Evolutionary conservation across 2,797 vertebrate genomes (phyloP).

Genomic region (Falco novaeseelandiae): DNA sequence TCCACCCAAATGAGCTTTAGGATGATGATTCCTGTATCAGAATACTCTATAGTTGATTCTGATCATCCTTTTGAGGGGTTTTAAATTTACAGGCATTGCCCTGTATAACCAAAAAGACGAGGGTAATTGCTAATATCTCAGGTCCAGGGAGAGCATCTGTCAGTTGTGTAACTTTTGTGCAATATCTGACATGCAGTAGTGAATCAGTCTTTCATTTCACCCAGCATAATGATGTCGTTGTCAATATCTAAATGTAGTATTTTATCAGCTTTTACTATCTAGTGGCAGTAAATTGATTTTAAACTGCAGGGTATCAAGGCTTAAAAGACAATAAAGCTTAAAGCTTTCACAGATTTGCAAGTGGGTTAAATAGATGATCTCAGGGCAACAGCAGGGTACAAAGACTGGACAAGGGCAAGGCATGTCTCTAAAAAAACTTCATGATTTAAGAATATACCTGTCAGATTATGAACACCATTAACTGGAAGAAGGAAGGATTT

Average conservation of each 20-base stretch:
- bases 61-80: not conserved
- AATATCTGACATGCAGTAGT: not conserved
- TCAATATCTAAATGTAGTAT: not conserved
- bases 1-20: not conserved
- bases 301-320: not conserved
- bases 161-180: not conserved
- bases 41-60: not conserved
- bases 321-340: not conserved
- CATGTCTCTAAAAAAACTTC: not conserved
- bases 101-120: not conserved
- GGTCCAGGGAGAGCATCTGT: not conserved
- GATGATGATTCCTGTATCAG: not conserved
- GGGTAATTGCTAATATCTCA: not conserved
- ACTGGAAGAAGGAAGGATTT: not conserved
- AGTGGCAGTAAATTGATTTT: conserved; percentile 6
- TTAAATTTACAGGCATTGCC: not conserved
- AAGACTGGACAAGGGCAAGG: not conserved
- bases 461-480: not conserved
- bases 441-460: not conserved
- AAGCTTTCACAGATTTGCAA: not conserved
- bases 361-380: not conserved
- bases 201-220: not conserved
- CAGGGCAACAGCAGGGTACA: not conserved
- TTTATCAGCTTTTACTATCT: not conserved
- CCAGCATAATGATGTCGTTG: not conserved